Evolutionary conservation across 2,888 invertebrate species (phyloP), one percentile per base, ranked within the genome.

Genomic region (Drosophila limbata): DNA sequence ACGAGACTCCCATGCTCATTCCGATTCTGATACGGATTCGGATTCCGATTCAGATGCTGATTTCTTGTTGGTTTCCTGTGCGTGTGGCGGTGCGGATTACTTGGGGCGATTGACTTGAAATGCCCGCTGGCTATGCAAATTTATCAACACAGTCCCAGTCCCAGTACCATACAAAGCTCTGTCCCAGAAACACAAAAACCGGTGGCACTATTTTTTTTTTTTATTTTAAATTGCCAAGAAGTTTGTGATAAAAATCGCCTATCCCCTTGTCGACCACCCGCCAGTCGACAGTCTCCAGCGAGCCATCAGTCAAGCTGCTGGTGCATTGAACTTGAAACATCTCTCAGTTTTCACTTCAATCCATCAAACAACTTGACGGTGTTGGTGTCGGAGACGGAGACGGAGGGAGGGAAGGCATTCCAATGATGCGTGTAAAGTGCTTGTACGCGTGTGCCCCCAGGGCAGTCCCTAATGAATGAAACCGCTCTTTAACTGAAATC

Each of bases 161-260:
- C 51, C 72, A 74, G 55, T 42, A 28, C 56, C 69, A 69, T 51
- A 69, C 47, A n/a, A 15, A 47, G 25, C 61, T 33, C 48, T 84
- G 83, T 69, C 88, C 88, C 66, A 85, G 69, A 88, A 88, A 84
- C 86, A 85, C 81, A 79, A 57, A 71, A 88, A 88, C 88, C 84
- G 74, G 83, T 88, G 84, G 86, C 88, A 83, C 65, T 82, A 67
- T 61, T 17, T 42, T 61, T 44, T 39, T 33, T 25, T 61, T 44
- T 35, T 33, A 19, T n/a, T 39, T 19, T 17, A 40, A 55, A 21
- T 56, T 65, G 48, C 45, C 67, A 50, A 40, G 64, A 67, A 51
- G 45, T 31, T 42, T 42, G 48, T 51, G 73, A 78, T 78, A 57
- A 78, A 66, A 63, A 68, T 75, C 78, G 45, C 44, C 68, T 19